A percentile compares a stretch with the other conserved stretches of the same genome.
phyloP scores from a whole-genome alignment of 1,140 invertebrate species.

The Atta colombica region DNA sequence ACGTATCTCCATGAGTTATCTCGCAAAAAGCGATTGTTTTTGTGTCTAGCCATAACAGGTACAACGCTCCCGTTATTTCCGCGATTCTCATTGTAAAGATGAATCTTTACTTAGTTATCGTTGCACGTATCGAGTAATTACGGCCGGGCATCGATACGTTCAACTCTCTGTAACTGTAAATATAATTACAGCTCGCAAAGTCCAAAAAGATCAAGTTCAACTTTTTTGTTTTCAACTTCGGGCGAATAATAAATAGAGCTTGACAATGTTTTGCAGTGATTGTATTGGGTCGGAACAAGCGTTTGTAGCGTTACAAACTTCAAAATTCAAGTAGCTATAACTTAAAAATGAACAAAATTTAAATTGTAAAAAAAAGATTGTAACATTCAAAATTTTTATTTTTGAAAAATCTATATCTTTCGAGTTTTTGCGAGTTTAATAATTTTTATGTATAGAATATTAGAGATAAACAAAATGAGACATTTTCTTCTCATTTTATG shows the following conservation, averaged over 20 bases:
- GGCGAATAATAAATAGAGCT: slow-evolving; percentile 35
- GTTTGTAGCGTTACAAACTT: no score
- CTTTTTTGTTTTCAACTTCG: not conserved
- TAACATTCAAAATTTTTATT: no score
- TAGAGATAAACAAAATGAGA: no score
- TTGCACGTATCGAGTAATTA: slow-evolving; percentile 20
- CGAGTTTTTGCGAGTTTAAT: no score
- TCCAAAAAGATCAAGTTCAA: slow-evolving; percentile 9
- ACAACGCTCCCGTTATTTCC: slow-evolving; percentile 52
- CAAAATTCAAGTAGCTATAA: no score
- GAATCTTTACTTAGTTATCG: slow-evolving; percentile 36
- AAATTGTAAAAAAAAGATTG: no score
- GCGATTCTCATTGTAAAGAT: slow-evolving; percentile 30
- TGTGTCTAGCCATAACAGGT: slow-evolving; percentile 56
- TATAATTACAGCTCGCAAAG: not conserved
- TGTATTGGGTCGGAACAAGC: not conserved
- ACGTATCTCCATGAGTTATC: slow-evolving; percentile 63
- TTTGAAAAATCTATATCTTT: no score
- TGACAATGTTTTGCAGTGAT: slow-evolving; percentile 8
- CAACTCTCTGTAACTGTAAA: not conserved
- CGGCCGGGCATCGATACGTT: slow-evolving; percentile 22
- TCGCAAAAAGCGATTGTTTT: slow-evolving; percentile 65
- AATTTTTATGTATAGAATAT: no score
- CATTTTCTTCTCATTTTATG: no score
- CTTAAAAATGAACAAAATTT: no score